Conservation (phyloP, 2,797 vertebrate species). For the Apodemus agrarius region DNA sequence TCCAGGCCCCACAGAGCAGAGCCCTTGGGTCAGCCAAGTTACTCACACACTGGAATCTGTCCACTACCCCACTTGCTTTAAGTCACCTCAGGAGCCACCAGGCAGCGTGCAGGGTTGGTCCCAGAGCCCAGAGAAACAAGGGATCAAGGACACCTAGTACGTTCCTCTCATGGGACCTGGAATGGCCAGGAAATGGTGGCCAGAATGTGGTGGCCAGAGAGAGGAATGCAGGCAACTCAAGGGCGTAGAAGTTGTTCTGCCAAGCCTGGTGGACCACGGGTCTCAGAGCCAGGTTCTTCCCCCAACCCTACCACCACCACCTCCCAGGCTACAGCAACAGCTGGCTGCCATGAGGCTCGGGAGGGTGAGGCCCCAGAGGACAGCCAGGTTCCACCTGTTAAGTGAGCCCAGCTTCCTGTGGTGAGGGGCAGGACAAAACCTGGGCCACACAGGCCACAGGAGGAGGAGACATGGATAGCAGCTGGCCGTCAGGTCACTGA, state of each 20-base stretch:
- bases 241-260: background rate
- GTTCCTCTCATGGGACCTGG: background rate
- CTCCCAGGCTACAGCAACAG: background rate
- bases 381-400: conserved; percentile 47
- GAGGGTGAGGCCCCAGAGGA: conserved; percentile 36
- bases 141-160: too few relatives aligned
- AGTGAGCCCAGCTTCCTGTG: conserved; percentile 40
- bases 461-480: background rate
- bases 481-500: background rate
- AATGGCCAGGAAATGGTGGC: background rate
- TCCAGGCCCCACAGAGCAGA: background rate
- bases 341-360: conserved; percentile 27
- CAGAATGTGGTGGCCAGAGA: background rate
- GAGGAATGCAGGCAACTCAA: background rate
- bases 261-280: background rate
- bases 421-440: background rate
- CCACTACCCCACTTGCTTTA: background rate
- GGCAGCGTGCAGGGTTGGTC: background rate
- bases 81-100: background rate
- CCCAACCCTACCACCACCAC: background rate
- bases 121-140: background rate
- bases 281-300: background rate
- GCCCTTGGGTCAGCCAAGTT: background rate
- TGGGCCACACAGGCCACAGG: background rate
- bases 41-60: background rate